Evolutionary conservation across 2,888 invertebrate genomes (phyloP).

Genomic region (Pollenia angustigena): DNA sequence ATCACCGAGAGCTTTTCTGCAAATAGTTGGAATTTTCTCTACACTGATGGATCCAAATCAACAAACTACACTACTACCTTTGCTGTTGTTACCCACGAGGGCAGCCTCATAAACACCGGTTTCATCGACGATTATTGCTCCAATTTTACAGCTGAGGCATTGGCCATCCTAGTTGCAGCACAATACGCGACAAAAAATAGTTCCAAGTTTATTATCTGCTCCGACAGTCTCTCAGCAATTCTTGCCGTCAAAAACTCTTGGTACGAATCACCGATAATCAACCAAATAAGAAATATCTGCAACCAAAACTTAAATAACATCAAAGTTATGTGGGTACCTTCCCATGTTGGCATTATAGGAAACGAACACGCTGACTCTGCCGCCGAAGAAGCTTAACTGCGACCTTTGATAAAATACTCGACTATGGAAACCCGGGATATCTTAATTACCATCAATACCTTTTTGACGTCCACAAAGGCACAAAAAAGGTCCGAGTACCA

Average conservation of each 20-base stretch:
- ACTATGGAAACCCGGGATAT: no score
- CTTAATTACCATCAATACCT: not conserved
- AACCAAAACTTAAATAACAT: no score
- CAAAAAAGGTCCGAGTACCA: no score
- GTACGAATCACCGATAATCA: not conserved
- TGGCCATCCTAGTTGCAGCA: not conserved
- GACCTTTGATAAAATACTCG: no score
- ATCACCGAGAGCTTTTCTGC: not conserved
- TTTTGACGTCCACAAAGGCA: no score
- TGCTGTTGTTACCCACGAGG: not conserved
- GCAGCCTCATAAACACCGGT: not conserved
- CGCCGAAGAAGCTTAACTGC: no score
- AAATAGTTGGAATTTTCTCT: not conserved
- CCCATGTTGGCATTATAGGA: no score
- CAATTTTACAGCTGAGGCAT: no score
- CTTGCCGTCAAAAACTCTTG: not conserved
- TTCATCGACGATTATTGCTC: not conserved
- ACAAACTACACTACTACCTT: not conserved
- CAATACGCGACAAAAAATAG: not conserved
- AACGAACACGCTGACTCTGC: no score
- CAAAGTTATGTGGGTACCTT: no score
- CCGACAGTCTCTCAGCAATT: not conserved
- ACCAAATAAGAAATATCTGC: no score
- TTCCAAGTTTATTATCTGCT: not conserved
- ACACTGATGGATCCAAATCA: not conserved